phyloP scores from a whole-genome alignment of 1,140 invertebrate species.

The Venturia canescens region DNA sequence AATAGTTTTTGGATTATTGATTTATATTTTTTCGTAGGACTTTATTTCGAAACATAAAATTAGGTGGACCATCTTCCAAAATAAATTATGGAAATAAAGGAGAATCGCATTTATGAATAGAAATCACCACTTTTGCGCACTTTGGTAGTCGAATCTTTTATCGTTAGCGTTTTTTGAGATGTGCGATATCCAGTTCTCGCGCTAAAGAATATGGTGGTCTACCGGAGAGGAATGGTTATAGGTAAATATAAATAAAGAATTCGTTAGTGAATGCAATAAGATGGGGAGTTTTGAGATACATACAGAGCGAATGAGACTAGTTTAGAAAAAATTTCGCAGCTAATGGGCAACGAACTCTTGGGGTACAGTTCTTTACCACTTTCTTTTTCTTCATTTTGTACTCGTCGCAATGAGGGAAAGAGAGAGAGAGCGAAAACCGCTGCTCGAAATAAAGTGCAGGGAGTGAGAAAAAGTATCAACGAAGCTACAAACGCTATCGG shows the following conservation, averaged over 20 bases:
- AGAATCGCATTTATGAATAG: slow-evolving; percentile 62
- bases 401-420: neutral
- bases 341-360: slow-evolving; percentile 33
- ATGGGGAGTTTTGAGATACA: slow-evolving; percentile 8
- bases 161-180: slow-evolving; percentile 7
- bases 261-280: slow-evolving; percentile 30
- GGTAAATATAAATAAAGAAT: slow-evolving; percentile 15
- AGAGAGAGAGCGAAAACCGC: slow-evolving; percentile 40
- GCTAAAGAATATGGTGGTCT: neutral
- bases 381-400: slow-evolving; percentile 1
- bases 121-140: slow-evolving; percentile 50
- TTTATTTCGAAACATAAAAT: too few relatives aligned
- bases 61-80: neutral
- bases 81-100: neutral
- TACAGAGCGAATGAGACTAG: slow-evolving; percentile 19
- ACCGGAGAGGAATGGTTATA: neutral
- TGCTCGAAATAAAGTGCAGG: neutral
- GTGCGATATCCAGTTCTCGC: slow-evolving; percentile 26
- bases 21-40: too few relatives aligned
- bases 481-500: slow-evolving; percentile 20
- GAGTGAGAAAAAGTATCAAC: slow-evolving; percentile 9
- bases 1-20: neutral
- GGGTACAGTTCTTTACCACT: neutral
- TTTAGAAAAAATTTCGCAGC: neutral
- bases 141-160: slow-evolving; percentile 69